Base-by-base conservation (phyloP, 2,888 invertebrate species). In the Sericinus montela region DNA sequence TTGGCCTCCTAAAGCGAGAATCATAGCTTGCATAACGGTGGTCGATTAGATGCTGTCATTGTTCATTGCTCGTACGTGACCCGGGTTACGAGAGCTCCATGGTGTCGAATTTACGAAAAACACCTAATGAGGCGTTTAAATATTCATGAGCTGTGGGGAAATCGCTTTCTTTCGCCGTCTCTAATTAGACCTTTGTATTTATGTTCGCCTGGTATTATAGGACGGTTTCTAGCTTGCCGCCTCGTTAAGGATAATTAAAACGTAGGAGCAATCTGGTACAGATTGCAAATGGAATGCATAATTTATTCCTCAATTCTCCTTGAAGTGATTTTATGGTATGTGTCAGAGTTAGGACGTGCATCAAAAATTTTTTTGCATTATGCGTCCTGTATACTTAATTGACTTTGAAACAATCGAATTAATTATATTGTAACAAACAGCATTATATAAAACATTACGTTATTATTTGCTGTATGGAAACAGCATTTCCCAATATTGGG, bases 21-120 rank as follows among this genome's bases (percentile, higher is more conserved):
- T 80, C 76, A 69, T 68, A 61, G 69, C 63, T 88, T 81, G 82
- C 68, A 80, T 80, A 83, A 87, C 63, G 60, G 62, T 60, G 63
- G 65, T 72, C 81, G 83, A 82, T 85, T 86, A 85, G 82, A 75
- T 74, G 67, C 67, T 73, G 80, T 74, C 84, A 84, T 85, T 86
- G 87, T 82, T 66, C 65, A 67, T 57, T 45, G 61, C 58, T 60
- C 55, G 69, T 46, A 80, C 85, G 84, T 84, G 86, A 71, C 69
- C 49, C 46, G 78, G 63, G 56, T 80, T 56, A 60, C 45, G 57
- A 62, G 41, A 40, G 50, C 34, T 46, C 43, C 51, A 52, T 60
- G 64, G 66, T 72, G 70, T 60, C 70, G 58, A 67, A 66, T 70
- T 71, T 69, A 69, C 71, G 69, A 75, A 75, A 19, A 78, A 79